Conservation (phyloP, 2,113 vertebrate genomes). For the Paramormyrops kingsleyae region DNA sequence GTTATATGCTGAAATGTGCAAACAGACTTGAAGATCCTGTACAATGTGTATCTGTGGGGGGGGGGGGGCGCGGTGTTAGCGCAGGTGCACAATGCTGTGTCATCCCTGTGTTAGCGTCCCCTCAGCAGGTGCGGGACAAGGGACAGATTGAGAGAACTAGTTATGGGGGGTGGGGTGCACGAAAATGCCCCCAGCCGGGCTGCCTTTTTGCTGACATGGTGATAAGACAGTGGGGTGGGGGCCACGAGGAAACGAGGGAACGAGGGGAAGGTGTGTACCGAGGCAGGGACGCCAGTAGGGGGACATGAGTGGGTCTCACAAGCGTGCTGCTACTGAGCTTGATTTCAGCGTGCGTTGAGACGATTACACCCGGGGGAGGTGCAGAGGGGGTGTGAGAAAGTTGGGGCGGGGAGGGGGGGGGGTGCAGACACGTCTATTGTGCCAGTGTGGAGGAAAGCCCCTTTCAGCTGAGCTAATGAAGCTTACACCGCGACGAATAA, state of each 20-base stretch:
- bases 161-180: conserved; percentile 24
- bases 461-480: conserved; percentile 67
- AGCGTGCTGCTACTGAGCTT: conserved; percentile 50
- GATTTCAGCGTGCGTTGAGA: conserved; percentile 44
- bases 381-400: conserved; percentile 30
- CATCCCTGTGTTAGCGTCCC: neutral
- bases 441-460: conserved; percentile 44
- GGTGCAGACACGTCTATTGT: conserved; percentile 57
- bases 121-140: neutral
- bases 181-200: conserved; percentile 30
- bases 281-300: neutral
- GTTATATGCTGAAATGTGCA: neutral
- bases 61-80: neutral
- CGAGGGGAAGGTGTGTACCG: neutral
- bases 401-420: conserved; percentile 13
- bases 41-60: neutral
- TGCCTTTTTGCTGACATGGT: conserved; percentile 34
- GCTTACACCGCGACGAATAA: conserved; percentile 57
- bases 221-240: conserved; percentile 30
- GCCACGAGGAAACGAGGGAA: conserved; percentile 31
- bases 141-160: neutral
- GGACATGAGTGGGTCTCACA: conserved; percentile 21
- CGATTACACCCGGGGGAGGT: conserved; percentile 45
- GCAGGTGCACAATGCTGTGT: neutral
- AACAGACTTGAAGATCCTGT: neutral